phyloP scores from a whole-genome alignment of 2,888 invertebrate species.

The Lasius fuliginosus region DNA sequence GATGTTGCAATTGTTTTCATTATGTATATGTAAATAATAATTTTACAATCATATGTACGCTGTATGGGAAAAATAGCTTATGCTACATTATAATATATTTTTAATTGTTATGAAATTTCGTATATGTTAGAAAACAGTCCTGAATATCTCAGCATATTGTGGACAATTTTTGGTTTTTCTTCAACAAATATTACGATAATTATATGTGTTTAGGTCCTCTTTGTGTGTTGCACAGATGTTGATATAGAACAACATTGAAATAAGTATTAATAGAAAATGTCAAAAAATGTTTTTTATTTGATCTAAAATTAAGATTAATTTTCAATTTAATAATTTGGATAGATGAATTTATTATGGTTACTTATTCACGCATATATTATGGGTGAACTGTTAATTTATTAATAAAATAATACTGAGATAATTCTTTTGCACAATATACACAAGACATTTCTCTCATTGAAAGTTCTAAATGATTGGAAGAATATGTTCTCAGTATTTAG shows the following conservation, averaged over 20 bases:
- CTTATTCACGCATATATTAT: slow-evolving; percentile 11
- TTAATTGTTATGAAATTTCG: slow-evolving; percentile 23
- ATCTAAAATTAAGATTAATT: slow-evolving; percentile 27
- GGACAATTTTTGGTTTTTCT: slow-evolving; percentile 15
- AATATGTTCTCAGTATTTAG: slow-evolving; percentile 22
- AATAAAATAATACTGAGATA: neutral
- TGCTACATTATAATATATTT: slow-evolving; percentile 51
- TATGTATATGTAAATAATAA: slow-evolving; percentile 17
- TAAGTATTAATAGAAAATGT: slow-evolving; percentile 36
- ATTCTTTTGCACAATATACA: slow-evolving; percentile 15
- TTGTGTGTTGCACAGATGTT: too few relatives aligned
- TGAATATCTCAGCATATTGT: neutral
- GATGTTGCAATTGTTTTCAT: slow-evolving; percentile 23
- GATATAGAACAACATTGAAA: slow-evolving; percentile 27
- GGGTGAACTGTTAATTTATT: slow-evolving; percentile 19
- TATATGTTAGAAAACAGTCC: slow-evolving; percentile 15
- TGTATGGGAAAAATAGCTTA: slow-evolving; percentile 54
- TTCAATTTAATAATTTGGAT: neutral
- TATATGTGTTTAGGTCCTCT: neutral
- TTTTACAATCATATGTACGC: slow-evolving; percentile 25
- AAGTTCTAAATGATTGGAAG: slow-evolving; percentile 1
- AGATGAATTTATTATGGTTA: slow-evolving; percentile 7
- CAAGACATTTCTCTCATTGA: neutral
- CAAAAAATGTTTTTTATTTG: slow-evolving; percentile 15
- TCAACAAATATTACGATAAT: slow-evolving; percentile 7